Evolutionary conservation across 2,113 vertebrate genomes (phyloP).

Genomic region (Myotis davidii): DNA sequence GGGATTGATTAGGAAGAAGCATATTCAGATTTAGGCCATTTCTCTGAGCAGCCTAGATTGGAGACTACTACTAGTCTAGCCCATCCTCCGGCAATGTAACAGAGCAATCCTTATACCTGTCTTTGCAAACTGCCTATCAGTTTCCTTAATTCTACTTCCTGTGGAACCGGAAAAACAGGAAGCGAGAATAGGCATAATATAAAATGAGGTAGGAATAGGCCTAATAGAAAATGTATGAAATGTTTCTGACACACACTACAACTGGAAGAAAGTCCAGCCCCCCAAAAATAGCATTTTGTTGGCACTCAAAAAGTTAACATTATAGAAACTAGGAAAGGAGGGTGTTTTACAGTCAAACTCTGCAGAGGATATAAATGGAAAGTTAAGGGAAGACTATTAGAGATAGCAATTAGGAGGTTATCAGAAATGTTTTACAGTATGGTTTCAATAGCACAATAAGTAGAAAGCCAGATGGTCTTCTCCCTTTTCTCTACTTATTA

Average conservation of each 20-base stretch:
- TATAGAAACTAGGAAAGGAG: background rate
- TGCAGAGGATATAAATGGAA: background rate
- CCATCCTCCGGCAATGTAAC: background rate
- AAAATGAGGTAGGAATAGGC: background rate
- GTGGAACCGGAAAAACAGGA: background rate
- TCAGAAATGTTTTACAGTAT: background rate
- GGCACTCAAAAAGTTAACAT: background rate
- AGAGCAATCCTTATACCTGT: background rate
- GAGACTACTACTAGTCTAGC: background rate
- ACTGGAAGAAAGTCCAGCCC: background rate
- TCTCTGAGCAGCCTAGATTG: background rate
- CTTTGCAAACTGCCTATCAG: background rate
- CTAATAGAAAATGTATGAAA: background rate
- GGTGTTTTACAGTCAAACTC: conserved; percentile 23
- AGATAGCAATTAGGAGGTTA: conserved; percentile 50
- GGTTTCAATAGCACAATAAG: background rate
- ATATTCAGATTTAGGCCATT: background rate
- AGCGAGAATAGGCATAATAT: background rate
- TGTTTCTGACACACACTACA: background rate
- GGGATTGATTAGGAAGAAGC: background rate
- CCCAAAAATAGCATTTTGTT: background rate
- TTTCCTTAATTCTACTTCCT: background rate
- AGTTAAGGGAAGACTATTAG: conserved; percentile 26
- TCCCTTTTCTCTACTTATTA: conserved; percentile 62
- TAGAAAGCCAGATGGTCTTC: conserved; percentile 47